Percentiles rank a stretch among this genome's conserved stretches.
Conservation (phyloP, 1,140 invertebrate species). For the Neotoxoptera formosana region DNA sequence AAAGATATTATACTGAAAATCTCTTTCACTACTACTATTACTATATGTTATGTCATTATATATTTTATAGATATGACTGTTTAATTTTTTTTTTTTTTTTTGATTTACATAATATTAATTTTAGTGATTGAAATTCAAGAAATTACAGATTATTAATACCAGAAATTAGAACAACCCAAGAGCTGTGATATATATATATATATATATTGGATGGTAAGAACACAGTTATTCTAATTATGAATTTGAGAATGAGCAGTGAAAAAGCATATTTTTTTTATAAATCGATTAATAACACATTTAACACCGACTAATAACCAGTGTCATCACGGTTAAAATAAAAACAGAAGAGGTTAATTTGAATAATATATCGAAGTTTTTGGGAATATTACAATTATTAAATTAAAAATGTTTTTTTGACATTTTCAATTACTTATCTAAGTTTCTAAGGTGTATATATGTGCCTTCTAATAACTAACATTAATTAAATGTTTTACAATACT, state of each 20-base stretch:
- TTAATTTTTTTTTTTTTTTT: neutral
- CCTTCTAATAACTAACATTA: slow-evolving; percentile 49
- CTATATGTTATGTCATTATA: neutral
- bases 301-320: neutral
- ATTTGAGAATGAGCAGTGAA: neutral
- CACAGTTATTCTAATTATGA: neutral
- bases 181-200: neutral
- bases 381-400: neutral
- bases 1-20: slow-evolving; percentile 19
- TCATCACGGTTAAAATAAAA: neutral
- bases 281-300: neutral
- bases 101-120: neutral
- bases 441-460: slow-evolving; percentile 29
- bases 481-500: slow-evolving; percentile 26
- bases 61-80: neutral
- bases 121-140: neutral
- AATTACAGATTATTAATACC: neutral
- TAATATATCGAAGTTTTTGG: neutral
- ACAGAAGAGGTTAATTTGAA: neutral
- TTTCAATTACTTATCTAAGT: neutral
- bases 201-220: too few relatives aligned
- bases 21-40: neutral
- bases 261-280: slow-evolving; percentile 1
- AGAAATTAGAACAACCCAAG: neutral
- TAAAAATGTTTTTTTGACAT: slow-evolving; percentile 25